Conservation (phyloP, 2,113 vertebrate genomes). For the Natator depressus region DNA sequence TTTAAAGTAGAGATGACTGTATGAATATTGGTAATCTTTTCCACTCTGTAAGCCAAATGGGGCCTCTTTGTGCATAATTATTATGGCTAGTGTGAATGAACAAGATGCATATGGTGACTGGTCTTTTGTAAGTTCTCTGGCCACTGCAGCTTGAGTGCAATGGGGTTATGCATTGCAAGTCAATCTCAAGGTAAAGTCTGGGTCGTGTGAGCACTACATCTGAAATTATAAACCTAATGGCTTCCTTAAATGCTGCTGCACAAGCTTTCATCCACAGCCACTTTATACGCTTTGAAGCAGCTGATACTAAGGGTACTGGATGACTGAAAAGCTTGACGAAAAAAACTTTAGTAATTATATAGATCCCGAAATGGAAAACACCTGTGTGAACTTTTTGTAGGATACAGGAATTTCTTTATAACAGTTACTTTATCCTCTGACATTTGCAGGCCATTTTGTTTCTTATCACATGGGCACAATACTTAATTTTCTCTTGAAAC, state of each 20-base stretch:
- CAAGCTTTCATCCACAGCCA: not conserved
- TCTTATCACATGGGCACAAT: not conserved
- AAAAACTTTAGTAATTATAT: not conserved
- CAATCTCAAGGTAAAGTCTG: not conserved
- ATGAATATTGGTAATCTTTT: not conserved
- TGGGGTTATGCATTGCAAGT: rapidly evolving
- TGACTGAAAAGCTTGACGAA: not conserved
- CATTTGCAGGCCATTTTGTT: not conserved
- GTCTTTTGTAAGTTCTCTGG: not conserved
- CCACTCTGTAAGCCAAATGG: not conserved
- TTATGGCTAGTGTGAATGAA: not conserved
- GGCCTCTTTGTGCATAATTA: not conserved
- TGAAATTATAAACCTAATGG: not conserved
- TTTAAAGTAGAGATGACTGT: rapidly evolving
- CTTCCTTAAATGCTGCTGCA: not conserved
- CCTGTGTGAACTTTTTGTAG: not conserved
- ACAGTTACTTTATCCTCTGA: rapidly evolving
- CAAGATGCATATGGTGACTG: not conserved
- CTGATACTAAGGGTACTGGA: not conserved
- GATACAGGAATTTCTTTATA: not conserved
- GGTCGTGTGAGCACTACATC: not conserved
- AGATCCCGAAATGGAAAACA: constrained; percentile 19
- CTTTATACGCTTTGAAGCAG: not conserved
- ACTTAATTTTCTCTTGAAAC: not conserved
- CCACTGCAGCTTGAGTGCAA: not conserved